Base-by-base conservation (phyloP, 2,113 vertebrate genomes). In the Salvelinus namaycush region DNA sequence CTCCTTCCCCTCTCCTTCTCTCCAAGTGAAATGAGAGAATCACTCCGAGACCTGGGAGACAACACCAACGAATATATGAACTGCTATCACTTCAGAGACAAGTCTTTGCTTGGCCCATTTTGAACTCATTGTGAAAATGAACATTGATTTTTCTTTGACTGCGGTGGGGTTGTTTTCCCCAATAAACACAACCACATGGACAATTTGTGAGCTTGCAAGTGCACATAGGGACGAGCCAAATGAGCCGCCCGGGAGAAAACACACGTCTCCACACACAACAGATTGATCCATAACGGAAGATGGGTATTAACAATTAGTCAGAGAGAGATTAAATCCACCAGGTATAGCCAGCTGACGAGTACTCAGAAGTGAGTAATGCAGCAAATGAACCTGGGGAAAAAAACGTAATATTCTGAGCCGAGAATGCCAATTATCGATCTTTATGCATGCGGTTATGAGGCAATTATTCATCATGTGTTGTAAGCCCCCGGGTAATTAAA, bases 401-500 rank as follows among this genome's bases (percentile, higher is more conserved):
- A 54, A 82, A 54, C 11, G 86, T 90, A 84, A 90, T 86, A 86
- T 89, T 87, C 83, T 57, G 75, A 90, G 88, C 81, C 80, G 77
- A 76, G 75, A 79, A 86, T 78, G 85, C 78, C 87, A 93, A 88
- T 92, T 92, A 93, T 93, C 69, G 89, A 94, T 93, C 88, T 81
- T 88, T 82, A 87, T 87, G 84, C 78, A 85, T 87, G 78, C 87
- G 80, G 80, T 83, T 84, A 87, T 78, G 79, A 75, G 62, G 79
- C 71, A 62, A 70, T 79, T 89, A 87, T 93, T 90, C 89, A 92
- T 92, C 86, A 90, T 87, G 86, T 83, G 87, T 83, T 85, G 83
- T 85, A 91, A 91, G 86, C 88, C 90, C 90, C 51, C 11, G 87
- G 89, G 89, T 91, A 93, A 92, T 91, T 91, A 92, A 93, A 91